phyloP scores from a whole-genome alignment of 2,888 invertebrate species.

The Cheiracanthium punctorium region DNA sequence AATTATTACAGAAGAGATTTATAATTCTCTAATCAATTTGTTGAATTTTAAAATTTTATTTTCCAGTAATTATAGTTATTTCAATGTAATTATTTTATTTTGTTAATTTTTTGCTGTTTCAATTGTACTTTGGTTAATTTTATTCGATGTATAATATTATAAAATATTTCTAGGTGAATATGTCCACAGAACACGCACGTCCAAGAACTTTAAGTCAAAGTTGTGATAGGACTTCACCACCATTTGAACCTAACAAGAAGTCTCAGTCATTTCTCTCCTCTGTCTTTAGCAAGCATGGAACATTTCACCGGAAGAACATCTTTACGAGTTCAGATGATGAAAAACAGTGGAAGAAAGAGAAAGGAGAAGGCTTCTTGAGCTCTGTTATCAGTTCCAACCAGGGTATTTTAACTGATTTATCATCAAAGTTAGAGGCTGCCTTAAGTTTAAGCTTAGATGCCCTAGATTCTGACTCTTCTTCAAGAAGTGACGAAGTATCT shows the following conservation, averaged over 20 bases:
- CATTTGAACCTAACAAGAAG: slow-evolving; percentile 24
- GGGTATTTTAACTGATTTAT: slow-evolving; percentile 75
- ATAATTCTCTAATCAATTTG: too few species aligned
- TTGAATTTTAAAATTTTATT: too few species aligned
- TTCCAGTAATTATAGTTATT: too few species aligned
- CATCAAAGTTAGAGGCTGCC: slow-evolving; percentile 75
- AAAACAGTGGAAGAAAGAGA: slow-evolving; percentile 63
- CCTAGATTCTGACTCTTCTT: slow-evolving; percentile 64
- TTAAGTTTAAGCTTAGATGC: slow-evolving; percentile 71
- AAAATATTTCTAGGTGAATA: background rate
- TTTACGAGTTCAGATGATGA: slow-evolving; percentile 39
- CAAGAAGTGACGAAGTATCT: slow-evolving; percentile 54
- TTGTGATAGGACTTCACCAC: background rate
- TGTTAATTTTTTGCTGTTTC: too few species aligned
- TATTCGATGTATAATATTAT: too few species aligned
- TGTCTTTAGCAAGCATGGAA: slow-evolving; percentile 46
- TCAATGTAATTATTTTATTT: too few species aligned
- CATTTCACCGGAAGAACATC: slow-evolving; percentile 44
- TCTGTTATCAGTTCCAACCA: slow-evolving; percentile 75
- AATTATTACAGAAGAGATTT: too few species aligned
- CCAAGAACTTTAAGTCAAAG: slow-evolving; percentile 14
- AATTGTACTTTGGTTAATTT: too few species aligned
- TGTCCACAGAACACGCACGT: slow-evolving; percentile 17
- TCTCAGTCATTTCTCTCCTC: slow-evolving; percentile 54
- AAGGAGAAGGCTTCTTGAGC: slow-evolving; percentile 74